Evolutionary conservation across 92 coral and sea anemone genomes (phyloP).

Genomic region (Phymanthus crucifer): DNA sequence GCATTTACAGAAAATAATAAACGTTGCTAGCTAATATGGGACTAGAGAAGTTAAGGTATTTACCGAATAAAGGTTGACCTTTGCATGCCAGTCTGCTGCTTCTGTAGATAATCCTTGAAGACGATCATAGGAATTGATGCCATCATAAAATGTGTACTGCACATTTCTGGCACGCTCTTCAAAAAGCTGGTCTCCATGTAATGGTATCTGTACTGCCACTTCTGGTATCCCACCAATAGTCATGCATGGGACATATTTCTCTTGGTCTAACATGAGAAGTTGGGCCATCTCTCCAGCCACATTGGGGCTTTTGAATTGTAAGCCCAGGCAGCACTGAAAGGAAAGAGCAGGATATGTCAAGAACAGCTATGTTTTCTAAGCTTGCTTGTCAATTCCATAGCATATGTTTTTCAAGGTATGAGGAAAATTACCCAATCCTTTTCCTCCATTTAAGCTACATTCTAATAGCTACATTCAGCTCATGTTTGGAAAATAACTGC

Average conservation of each 20-base stretch:
- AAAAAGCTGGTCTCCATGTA: constrained; percentile 32
- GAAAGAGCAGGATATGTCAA: background rate
- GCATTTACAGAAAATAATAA: too few species aligned
- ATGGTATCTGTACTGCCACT: background rate
- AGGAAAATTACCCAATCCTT: too few species aligned
- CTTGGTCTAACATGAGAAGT: constrained; percentile 46
- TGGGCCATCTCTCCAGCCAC: constrained; percentile 76
- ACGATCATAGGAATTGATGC: constrained; percentile 14
- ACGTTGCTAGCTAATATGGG: too few species aligned
- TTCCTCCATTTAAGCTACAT: too few species aligned
- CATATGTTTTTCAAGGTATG: too few species aligned
- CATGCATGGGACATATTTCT: constrained; percentile 42
- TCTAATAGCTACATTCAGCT: too few species aligned
- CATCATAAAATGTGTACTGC: constrained; percentile 18
- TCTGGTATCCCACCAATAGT: background rate
- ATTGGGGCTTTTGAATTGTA: constrained; percentile 57
- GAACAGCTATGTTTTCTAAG: too few species aligned
- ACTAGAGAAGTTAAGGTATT: background rate
- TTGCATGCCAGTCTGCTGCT: constrained; percentile 40
- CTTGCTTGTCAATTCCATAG: too few species aligned
- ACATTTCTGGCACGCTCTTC: constrained; percentile 33
- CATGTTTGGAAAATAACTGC: too few species aligned
- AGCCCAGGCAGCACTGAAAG: constrained; percentile 62
- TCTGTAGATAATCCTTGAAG: constrained; percentile 20
- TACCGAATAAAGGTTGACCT: constrained; percentile 17